Evolutionary conservation across 2,888 invertebrate species (phyloP).

Genomic region (Calameuta filiformis): DNA sequence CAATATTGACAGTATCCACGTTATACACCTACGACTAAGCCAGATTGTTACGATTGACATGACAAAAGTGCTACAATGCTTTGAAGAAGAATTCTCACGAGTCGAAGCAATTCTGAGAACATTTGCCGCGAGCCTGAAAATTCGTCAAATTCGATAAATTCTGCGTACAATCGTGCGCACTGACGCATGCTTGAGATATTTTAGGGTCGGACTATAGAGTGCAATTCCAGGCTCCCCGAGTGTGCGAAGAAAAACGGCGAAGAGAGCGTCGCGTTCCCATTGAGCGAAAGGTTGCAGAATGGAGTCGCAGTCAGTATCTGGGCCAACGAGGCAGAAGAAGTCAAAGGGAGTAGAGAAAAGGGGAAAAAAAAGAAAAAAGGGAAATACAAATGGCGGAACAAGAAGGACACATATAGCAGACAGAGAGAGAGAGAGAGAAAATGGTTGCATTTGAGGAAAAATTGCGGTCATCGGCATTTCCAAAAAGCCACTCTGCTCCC

Average conservation of each 20-base stretch:
- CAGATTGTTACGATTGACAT: neutral
- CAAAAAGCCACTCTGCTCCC: neutral
- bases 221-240: neutral
- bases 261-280: neutral
- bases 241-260: neutral
- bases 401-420: constrained; percentile 23
- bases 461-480: neutral
- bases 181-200: neutral
- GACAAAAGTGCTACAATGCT: too few species aligned
- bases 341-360: constrained; percentile 3
- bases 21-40: neutral
- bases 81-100: neutral
- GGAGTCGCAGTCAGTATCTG: neutral
- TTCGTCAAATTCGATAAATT: neutral
- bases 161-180: neutral
- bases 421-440: constrained; percentile 7
- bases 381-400: constrained; percentile 15
- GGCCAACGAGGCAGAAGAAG: neutral
- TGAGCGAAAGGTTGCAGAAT: neutral
- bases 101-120: neutral
- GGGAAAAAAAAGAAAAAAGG: neutral
- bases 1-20: neutral
- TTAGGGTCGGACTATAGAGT: neutral
- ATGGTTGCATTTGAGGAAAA: neutral
- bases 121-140: neutral